Evolutionary conservation across 2,888 invertebrate genomes (phyloP), one percentile per base, ranked within the genome.

Genomic region (Drosophila setosimentum): DNA sequence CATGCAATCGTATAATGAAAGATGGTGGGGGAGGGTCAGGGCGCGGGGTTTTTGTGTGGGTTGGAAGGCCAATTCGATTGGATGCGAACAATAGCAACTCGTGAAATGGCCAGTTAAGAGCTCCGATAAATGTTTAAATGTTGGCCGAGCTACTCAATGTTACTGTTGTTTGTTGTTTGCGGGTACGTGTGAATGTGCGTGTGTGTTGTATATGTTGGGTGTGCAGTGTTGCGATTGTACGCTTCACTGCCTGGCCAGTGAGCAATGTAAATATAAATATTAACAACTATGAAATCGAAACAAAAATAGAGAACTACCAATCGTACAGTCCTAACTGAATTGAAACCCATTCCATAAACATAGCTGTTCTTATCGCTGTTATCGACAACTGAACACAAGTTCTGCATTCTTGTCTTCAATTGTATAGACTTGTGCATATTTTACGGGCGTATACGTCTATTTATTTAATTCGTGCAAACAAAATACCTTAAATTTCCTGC

Each of bases 181-280:
- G 49, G 27, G n/a, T 37, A n/a, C 30, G 63, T 63, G 35, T 30
- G 21, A 3, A 30, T 53, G 21, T 27, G 29, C 16, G 45, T 57
- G 30, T 40, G 35, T 35, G 16, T 6, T 60, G 51, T 53, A 48
- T 58, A 50, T 50, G 32, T 60, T 18, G 35, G 55, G 37, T 49
- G 37, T 30, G 33, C 51, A 48, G 6, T 40, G 58, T 40, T 72
- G 59, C 62, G 53, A 71, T 69, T 68, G 68, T 73, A 71, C 82
- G 69, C 68, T 63, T 72, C 40, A 66, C 18, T 54, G 69, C 60
- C 49, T 42, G 32, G 37, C 37, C 57, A 57, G 30, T 21, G 49
- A 50, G 55, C 70, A 80, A 13, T 54, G 42, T 67, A 69, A 82
- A 82, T 85, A 88, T 83, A 83, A 88, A 83, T 85, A 88, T 82